Percentiles rank a stretch among this genome's conserved stretches.
Conservation (phyloP, 2,113 vertebrate species). For the cat (Felis catus) region F.catus_Fca126_mat1.0 CM031420.1:64343001-64343500, state of each 20-base stretch:
- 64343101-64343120: not conserved
- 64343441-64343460: not conserved
- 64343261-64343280: not conserved
- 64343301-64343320: not conserved
- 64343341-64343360: not conserved
- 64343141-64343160: not conserved
- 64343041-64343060: constrained; percentile 67
- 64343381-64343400: not conserved
- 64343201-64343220: not conserved
- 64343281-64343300: not conserved
- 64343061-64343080: constrained; percentile 75
- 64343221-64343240: not conserved
- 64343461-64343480: not conserved
- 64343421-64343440: not conserved
- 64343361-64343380: not conserved
- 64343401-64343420: not conserved
- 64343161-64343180: not conserved
- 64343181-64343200: not conserved
- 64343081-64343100: constrained; percentile 73
- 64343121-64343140: not conserved
- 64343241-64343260: not conserved
- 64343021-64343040: constrained; percentile 69
- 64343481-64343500: not conserved
- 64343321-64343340: not conserved
- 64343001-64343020: constrained; percentile 67